phyloP scores from a whole-genome alignment of 2,797 vertebrate species.

The Peromyscus eremicus region DNA sequence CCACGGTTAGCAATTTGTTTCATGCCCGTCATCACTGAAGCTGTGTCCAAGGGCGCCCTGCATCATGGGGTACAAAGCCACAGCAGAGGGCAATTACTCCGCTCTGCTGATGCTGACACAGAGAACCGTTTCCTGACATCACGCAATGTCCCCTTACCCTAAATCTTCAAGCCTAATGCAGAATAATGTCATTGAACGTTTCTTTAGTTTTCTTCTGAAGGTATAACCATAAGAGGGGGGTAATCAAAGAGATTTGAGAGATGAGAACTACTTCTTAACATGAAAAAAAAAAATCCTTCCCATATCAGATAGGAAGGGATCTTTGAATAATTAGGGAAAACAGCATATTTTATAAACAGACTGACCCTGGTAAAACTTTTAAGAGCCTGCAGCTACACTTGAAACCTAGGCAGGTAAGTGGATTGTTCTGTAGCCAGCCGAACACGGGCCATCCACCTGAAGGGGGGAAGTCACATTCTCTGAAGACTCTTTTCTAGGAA shows the following conservation, averaged over 20 bases:
- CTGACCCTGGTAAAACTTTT: not conserved
- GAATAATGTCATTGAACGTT: conserved; percentile 82
- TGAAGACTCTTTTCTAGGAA: not conserved
- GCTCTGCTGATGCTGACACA: conserved; percentile 85
- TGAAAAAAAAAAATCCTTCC: conserved; percentile 65
- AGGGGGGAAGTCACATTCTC: not conserved
- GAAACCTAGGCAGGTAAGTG: conserved; percentile 24
- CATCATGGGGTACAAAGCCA: conserved; percentile 85
- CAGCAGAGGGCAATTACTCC: conserved; percentile 81
- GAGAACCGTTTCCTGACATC: conserved; percentile 87
- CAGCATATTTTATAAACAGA: conserved; percentile 50
- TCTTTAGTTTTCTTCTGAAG: conserved; percentile 79
- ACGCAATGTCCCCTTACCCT: conserved; percentile 83
- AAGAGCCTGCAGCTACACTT: not conserved
- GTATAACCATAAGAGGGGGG: conserved; percentile 81
- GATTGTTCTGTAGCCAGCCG: not conserved
- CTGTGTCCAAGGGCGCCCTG: conserved; percentile 85
- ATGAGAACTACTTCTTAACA: conserved; percentile 80
- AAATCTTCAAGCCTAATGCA: conserved; percentile 84
- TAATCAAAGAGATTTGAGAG: conserved; percentile 84
- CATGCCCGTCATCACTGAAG: conserved; percentile 85
- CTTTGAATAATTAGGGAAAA: conserved; percentile 56
- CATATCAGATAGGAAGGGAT: not conserved
- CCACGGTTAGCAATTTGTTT: conserved; percentile 86
- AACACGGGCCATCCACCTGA: not conserved